Conservation (phyloP, 2,888 invertebrate species). For the Arrhopalites spinosus region DNA sequence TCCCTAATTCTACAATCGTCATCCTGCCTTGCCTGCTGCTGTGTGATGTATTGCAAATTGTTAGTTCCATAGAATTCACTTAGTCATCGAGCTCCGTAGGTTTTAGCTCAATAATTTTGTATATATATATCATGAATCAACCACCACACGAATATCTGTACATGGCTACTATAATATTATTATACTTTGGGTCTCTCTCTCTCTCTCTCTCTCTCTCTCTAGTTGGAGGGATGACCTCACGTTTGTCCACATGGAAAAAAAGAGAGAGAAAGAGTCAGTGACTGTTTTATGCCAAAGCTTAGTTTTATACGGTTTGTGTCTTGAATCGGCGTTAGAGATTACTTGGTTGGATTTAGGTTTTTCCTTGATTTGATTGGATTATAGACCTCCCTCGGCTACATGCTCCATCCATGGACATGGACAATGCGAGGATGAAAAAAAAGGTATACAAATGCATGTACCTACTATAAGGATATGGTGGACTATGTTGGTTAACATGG, state of each 20-base stretch:
- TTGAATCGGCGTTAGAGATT: constrained; percentile 17
- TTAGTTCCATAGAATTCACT: constrained; percentile 38
- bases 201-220: no score
- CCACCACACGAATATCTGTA: neutral
- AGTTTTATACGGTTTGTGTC: neutral
- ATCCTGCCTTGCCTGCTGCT: constrained; percentile 38
- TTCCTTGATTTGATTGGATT: constrained; percentile 37
- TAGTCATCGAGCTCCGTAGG: neutral
- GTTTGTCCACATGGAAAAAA: no score
- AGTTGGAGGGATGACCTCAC: neutral
- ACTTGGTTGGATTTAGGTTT: constrained; percentile 33
- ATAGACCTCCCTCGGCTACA: constrained; percentile 30
- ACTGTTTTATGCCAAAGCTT: neutral
- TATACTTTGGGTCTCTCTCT: no score
- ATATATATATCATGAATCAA: neutral
- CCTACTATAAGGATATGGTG: no score
- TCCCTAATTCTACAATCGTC: constrained; percentile 2
- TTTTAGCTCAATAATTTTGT: neutral
- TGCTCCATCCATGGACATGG: neutral
- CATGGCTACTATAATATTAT: neutral
- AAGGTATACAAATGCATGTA: no score
- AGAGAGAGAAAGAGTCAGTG: neutral
- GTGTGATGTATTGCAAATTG: constrained; percentile 53
- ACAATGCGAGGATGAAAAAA: no score
- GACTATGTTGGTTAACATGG: no score